Evolutionary conservation across 2,797 vertebrate species (phyloP).

Genomic region (Rhinoraja longicauda): DNA sequence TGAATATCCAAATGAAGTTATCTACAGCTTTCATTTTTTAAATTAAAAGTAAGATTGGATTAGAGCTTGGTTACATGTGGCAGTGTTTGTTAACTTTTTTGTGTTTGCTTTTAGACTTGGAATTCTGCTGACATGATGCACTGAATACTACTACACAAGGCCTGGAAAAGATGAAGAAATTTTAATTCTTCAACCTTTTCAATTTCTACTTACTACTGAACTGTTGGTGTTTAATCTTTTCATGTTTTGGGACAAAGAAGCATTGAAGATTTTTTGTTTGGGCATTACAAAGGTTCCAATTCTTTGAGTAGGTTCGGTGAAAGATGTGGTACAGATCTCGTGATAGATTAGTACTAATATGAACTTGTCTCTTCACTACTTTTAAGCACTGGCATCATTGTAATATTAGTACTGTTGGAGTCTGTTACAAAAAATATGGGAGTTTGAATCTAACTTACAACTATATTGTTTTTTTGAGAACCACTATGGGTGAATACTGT

Average conservation of each 20-base stretch:
- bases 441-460: background rate
- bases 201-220: conserved; percentile 38
- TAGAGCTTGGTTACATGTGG: background rate
- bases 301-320: background rate
- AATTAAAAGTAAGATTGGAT: no score
- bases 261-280: conserved; percentile 20
- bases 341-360: conserved; percentile 26
- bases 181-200: conserved; percentile 38
- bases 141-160: conserved; percentile 29
- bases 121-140: conserved; percentile 34
- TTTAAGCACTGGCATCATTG: conserved; percentile 29
- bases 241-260: conserved; percentile 29
- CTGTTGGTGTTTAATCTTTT: conserved; percentile 31
- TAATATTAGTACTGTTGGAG: conserved; percentile 14
- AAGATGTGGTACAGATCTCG: background rate
- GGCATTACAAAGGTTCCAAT: conserved; percentile 32
- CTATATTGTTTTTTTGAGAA: background rate
- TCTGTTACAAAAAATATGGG: background rate
- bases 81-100: background rate
- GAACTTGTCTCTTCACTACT: background rate
- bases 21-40: no score
- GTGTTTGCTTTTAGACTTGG: conserved; percentile 32
- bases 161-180: conserved; percentile 28
- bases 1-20: background rate
- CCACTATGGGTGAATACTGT: background rate